A percentile compares a stretch with the other conserved stretches of the same genome.
phyloP scores from a whole-genome alignment of 2,888 invertebrate genomes.

The Tuta absoluta region DNA sequence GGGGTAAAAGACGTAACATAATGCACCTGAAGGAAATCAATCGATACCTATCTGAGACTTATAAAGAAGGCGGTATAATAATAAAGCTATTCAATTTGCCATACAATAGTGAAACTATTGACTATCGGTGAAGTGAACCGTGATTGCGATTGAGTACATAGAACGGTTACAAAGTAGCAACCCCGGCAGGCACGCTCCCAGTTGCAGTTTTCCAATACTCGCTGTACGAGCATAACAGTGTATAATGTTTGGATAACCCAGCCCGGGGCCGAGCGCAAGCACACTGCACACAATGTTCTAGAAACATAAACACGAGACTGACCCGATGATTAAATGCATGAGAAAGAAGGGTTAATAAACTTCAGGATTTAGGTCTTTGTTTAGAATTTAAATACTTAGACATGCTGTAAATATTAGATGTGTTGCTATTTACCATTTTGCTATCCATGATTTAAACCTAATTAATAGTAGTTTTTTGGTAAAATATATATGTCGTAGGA shows the following conservation, averaged over 20 bases:
- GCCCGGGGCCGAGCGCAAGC: not conserved
- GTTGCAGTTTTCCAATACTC: not conserved
- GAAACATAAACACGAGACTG: not conserved
- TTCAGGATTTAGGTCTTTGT: no score
- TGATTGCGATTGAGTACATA: not conserved
- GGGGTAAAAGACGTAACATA: no score
- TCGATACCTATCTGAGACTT: no score
- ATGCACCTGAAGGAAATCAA: no score
- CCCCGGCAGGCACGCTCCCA: not conserved
- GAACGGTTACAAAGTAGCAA: not conserved
- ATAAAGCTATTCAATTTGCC: no score
- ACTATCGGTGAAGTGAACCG: not conserved
- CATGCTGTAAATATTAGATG: no score
- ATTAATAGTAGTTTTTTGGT: no score
- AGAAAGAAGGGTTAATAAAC: not conserved
- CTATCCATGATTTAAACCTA: no score
- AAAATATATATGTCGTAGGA: no score
- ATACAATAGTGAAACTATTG: not conserved
- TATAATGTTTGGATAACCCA: conserved; percentile 1
- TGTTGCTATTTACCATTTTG: no score
- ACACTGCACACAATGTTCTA: conserved; percentile 21
- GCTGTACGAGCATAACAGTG: not conserved
- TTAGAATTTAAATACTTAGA: no score
- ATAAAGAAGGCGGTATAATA: no score
- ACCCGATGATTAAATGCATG: not conserved